Conservation (phyloP, 2,797 vertebrate genomes). For the Chelmon rostratus region DNA sequence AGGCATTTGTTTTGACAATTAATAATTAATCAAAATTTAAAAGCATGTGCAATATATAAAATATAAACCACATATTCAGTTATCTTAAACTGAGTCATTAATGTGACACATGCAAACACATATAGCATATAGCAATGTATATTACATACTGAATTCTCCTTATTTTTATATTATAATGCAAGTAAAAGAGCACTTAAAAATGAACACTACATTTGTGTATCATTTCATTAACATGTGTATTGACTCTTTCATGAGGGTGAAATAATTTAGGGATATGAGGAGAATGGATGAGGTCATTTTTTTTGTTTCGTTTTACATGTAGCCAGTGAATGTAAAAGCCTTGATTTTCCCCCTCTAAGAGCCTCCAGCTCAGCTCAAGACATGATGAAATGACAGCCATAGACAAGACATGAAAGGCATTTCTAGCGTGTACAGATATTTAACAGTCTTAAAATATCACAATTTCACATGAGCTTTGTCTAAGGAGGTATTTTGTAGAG, state of each 20-base stretch:
- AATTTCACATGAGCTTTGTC: not conserved
- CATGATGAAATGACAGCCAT: not conserved
- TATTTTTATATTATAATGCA: not conserved
- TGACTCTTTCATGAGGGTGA: not conserved
- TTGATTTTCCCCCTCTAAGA: not conserved
- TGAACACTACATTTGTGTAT: not conserved
- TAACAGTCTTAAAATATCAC: not conserved
- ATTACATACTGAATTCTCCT: no score
- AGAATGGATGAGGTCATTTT: not conserved
- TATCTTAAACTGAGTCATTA: not conserved
- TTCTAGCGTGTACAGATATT: slow-evolving; percentile 8
- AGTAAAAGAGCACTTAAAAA: not conserved
- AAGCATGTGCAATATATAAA: not conserved
- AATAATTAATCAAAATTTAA: slow-evolving; percentile 14
- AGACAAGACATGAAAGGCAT: not conserved
- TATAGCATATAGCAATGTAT: no score
- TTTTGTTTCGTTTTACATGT: slow-evolving; percentile 4
- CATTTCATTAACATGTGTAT: not conserved
- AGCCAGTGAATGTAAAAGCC: slow-evolving; percentile 9
- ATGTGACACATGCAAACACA: not conserved
- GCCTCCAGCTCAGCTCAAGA: not conserved
- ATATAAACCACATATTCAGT: not conserved
- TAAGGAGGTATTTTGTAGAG: not conserved
- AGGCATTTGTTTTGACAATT: slow-evolving; percentile 13
- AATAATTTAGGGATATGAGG: not conserved